A percentile compares a stretch with the other conserved stretches of the same genome.
Evolutionary conservation across 2,797 vertebrate species (phyloP).

Genomic region (Hydrophis major): DNA sequence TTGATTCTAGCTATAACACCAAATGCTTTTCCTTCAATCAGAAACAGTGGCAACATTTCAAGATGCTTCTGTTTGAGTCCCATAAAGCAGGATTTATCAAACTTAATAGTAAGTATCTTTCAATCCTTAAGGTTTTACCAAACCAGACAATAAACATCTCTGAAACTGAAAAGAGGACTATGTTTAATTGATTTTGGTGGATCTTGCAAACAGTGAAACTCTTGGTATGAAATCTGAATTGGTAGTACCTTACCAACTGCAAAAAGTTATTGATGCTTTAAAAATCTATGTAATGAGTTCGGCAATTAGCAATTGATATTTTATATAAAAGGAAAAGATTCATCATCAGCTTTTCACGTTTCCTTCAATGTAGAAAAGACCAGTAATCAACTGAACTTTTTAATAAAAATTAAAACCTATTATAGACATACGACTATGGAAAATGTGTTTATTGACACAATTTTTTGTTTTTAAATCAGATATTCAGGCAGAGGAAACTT

Average conservation of each 20-base stretch:
- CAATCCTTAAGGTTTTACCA: background rate
- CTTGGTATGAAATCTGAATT: background rate
- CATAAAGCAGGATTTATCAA: background rate
- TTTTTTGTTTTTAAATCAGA: background rate
- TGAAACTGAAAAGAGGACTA: background rate
- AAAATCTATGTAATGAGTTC: background rate
- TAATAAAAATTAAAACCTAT: background rate
- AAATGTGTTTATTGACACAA: background rate
- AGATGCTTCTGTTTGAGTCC: background rate
- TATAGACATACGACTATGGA: background rate
- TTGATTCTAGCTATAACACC: background rate
- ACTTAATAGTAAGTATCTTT: background rate
- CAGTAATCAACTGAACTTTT: background rate
- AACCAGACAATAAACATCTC: background rate
- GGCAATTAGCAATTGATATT: background rate
- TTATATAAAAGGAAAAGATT: background rate
- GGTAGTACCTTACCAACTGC: background rate
- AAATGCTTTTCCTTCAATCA: background rate
- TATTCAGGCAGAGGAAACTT: background rate
- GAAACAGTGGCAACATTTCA: background rate
- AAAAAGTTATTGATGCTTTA: background rate
- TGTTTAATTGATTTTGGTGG: background rate
- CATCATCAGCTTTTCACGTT: background rate
- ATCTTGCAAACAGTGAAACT: background rate
- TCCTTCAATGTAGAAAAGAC: background rate